These are phyloP conservation scores for Eulemur rufifrons DNA, from an alignment of 2,113 vertebrate species.

Conservation along the genomic window DNA sequence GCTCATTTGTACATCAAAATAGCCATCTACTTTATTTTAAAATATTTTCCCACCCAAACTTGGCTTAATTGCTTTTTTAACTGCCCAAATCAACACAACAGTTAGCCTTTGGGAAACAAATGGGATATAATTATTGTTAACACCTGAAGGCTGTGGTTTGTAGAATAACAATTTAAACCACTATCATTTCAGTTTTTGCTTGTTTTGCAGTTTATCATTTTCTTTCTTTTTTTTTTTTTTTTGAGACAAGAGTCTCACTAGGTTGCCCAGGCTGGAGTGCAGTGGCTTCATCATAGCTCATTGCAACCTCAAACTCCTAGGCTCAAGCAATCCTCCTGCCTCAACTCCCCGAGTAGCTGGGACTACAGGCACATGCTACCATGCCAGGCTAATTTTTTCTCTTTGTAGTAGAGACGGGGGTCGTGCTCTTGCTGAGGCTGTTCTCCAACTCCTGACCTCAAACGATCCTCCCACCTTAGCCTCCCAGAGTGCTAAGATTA, in stretches of 20 bases:
- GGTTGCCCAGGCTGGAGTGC: no score
- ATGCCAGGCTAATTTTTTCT: no score
- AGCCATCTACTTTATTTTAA: background rate
- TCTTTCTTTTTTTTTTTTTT: background rate
- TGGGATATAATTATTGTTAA: background rate
- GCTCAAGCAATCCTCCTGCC: no score
- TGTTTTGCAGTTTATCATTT: background rate
- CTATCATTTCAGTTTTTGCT: constrained; percentile 27
- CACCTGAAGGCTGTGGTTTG: background rate
- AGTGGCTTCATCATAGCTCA: no score
- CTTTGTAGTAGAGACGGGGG: no score
- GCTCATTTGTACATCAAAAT: background rate
- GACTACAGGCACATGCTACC: no score
- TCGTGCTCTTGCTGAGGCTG: no score
- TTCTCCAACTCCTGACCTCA: no score
- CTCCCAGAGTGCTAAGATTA: background rate
- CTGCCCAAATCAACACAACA: background rate
- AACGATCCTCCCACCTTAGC: no score
- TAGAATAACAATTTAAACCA: background rate
- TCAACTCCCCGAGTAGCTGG: no score
- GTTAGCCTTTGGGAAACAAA: background rate
- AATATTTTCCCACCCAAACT: background rate
- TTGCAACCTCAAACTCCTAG: no score
- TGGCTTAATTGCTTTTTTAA: constrained; percentile 21
- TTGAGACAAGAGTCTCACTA: no score